A percentile compares a stretch with the other conserved stretches of the same genome.
These are phyloP conservation scores for Sebastes jordani DNA, from an alignment of 2,797 vertebrate species.

Conservation along the genomic window DNA sequence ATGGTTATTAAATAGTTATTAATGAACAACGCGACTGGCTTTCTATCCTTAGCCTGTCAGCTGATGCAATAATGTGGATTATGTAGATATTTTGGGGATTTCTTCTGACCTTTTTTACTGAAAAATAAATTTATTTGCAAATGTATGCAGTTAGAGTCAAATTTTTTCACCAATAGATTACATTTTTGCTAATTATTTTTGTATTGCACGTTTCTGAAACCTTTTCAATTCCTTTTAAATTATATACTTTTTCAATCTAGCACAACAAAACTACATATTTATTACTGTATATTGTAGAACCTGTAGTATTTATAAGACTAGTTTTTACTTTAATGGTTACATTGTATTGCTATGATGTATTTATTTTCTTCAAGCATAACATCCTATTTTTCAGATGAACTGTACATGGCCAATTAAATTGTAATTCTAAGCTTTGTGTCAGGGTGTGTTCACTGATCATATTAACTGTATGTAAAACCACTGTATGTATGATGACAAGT, in stretches of 20 bases:
- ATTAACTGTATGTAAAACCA: not conserved
- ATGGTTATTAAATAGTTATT: not conserved
- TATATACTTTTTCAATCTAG: constrained; percentile 2
- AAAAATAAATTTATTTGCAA: not conserved
- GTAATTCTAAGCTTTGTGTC: not conserved
- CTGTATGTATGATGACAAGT: not conserved
- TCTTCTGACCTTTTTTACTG: not conserved
- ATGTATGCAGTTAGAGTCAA: constrained; percentile 1
- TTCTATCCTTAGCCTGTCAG: not conserved
- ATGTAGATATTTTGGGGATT: not conserved
- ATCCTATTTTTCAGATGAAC: not conserved
- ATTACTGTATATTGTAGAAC: not conserved
- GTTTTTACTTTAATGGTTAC: constrained; percentile 25
- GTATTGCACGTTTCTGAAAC: constrained; percentile 9
- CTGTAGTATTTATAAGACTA: constrained; percentile 19
- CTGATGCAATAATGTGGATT: constrained; percentile 9
- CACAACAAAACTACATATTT: not conserved
- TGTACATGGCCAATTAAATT: not conserved
- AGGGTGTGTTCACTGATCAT: not conserved
- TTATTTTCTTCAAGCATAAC: not conserved
- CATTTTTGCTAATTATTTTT: constrained; percentile 37
- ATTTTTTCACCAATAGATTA: not conserved
- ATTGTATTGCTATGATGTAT: not conserved
- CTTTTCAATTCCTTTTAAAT: not conserved
- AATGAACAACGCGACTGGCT: not conserved